Conservation (phyloP, 2,113 vertebrate species). For the Pterocles gutturalis region DNA sequence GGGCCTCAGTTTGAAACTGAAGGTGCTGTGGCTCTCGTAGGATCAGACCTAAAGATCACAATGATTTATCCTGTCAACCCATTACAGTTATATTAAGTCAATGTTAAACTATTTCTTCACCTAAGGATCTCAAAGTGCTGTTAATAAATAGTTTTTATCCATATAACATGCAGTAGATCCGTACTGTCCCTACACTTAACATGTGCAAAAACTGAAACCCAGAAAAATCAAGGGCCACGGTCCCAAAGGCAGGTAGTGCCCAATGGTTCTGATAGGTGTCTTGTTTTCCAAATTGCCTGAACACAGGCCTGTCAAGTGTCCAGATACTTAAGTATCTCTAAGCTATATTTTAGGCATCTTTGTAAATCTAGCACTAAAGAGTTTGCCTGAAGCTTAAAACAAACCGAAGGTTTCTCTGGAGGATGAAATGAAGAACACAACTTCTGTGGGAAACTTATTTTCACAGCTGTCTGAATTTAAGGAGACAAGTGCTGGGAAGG, state of each 20-base stretch:
- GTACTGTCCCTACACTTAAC: neutral
- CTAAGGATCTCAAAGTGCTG: neutral
- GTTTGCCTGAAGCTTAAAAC: neutral
- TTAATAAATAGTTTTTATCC: neutral
- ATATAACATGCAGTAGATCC: rapidly evolving
- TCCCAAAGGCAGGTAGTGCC: neutral
- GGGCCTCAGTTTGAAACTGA: neutral
- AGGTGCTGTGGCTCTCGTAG: neutral
- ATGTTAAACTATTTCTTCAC: neutral
- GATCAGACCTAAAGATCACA: neutral
- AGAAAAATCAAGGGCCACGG: neutral
- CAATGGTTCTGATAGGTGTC: neutral
- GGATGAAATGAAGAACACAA: neutral
- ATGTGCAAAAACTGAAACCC: neutral
- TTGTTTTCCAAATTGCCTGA: neutral
- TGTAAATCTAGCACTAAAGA: neutral
- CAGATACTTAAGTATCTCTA: neutral
- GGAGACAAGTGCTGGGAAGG: neutral
- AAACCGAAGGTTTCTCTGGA: neutral
- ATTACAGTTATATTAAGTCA: neutral
- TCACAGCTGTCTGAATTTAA: neutral
- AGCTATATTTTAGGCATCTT: neutral
- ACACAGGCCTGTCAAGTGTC: neutral
- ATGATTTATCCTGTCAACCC: neutral
- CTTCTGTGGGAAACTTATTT: neutral